These are phyloP conservation scores for Mirounga angustirostris DNA, from an alignment of 2,113 vertebrate species.

Conservation along the genomic window DNA sequence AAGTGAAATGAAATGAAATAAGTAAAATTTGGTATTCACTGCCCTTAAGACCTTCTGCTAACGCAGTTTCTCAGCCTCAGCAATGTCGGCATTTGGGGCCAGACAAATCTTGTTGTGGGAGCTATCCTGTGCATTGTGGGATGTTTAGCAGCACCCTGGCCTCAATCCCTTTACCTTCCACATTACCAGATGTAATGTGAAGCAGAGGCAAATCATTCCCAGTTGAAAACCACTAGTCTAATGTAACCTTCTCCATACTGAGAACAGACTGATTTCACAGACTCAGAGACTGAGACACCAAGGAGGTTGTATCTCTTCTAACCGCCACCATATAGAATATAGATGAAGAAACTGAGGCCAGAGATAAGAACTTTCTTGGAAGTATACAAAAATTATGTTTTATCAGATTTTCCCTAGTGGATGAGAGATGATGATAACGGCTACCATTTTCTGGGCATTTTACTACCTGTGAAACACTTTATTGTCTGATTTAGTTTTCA, in stretches of 20 bases:
- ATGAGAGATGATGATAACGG: neutral
- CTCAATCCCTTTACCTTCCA: neutral
- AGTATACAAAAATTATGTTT: slow-evolving; percentile 11
- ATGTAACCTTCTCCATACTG: neutral
- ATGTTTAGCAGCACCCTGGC: neutral
- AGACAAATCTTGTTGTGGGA: neutral
- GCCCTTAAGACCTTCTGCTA: neutral
- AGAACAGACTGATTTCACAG: neutral
- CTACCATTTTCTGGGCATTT: slow-evolving; percentile 22
- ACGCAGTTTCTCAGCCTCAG: neutral
- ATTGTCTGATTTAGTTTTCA: slow-evolving; percentile 12
- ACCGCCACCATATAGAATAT: neutral
- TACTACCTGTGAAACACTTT: neutral
- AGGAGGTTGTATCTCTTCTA: neutral
- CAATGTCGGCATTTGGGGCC: neutral
- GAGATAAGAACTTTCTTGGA: neutral
- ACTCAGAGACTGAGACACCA: neutral
- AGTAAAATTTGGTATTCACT: neutral
- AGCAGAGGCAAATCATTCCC: neutral
- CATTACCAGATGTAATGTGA: neutral
- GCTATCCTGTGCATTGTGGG: neutral
- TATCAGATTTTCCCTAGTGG: neutral
- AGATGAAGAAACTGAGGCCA: neutral
- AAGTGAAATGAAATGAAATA: neutral
- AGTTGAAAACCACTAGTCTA: neutral